Evolutionary conservation across 2,888 invertebrate genomes (phyloP).

Genomic region (Elegia similella): DNA sequence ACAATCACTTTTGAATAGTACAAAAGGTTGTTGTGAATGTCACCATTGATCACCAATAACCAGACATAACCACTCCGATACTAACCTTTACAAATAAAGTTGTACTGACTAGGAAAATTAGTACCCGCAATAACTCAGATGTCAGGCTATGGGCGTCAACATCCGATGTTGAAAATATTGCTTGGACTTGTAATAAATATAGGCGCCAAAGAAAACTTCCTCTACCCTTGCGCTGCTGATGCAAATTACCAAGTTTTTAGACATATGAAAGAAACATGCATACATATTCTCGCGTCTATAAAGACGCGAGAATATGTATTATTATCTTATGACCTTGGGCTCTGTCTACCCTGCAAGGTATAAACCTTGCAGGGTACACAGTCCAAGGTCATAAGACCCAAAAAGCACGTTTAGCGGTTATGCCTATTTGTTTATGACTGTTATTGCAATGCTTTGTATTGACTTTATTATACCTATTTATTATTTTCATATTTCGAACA

Average conservation of each 20-base stretch:
- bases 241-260: neutral
- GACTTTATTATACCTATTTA: too few relatives aligned
- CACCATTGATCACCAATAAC: neutral
- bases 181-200: constrained; percentile 10
- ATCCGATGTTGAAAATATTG: constrained; percentile 7
- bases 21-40: neutral
- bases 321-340: too few relatives aligned
- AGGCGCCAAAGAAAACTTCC: constrained; percentile 7
- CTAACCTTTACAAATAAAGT: constrained; percentile 8
- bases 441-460: too few relatives aligned
- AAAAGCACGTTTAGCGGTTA: too few relatives aligned
- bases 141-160: constrained; percentile 8
- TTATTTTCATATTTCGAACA: too few relatives aligned
- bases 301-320: too few relatives aligned
- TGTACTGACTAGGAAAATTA: neutral
- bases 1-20: neutral
- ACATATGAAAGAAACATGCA: constrained; percentile 3
- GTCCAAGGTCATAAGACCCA: too few relatives aligned
- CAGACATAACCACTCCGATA: neutral
- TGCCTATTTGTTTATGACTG: too few relatives aligned
- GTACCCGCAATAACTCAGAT: constrained; percentile 3
- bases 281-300: too few relatives aligned
- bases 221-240: neutral
- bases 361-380: too few relatives aligned
- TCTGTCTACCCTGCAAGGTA: too few relatives aligned